Percentiles rank a stretch among this genome's conserved stretches.
phyloP scores from a whole-genome alignment of 2,113 vertebrate genomes.

The Caloenas nicobarica region DNA sequence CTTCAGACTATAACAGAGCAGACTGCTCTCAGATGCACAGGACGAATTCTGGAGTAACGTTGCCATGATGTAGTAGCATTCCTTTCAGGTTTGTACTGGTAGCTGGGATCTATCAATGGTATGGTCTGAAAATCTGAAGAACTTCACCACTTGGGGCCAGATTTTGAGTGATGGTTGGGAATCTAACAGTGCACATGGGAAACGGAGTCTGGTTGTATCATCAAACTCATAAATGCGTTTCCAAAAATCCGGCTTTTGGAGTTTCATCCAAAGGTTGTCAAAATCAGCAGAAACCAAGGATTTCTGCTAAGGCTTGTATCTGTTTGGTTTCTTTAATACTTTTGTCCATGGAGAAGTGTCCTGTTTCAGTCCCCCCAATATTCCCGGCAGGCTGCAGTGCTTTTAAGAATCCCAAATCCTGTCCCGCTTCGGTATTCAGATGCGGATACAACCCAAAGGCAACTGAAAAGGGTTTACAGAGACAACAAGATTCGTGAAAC shows the following conservation, averaged over 20 bases:
- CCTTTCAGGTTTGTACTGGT: not conserved
- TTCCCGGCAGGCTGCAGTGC: constrained; percentile 58
- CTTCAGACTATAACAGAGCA: not conserved
- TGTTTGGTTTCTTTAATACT: not conserved
- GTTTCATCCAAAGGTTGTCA: not conserved
- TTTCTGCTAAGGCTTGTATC: not conserved
- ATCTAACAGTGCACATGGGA: not conserved
- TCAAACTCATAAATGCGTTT: not conserved
- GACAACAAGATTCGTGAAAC: constrained; percentile 31
- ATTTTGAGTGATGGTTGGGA: not conserved
- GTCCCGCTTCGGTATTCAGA: not conserved
- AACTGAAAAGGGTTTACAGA: constrained; percentile 59
- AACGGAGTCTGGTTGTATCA: not conserved
- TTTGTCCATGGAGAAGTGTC: not conserved
- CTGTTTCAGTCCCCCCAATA: not conserved
- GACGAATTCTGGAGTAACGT: not conserved
- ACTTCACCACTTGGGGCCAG: not conserved
- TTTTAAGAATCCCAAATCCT: constrained; percentile 28
- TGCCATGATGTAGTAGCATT: not conserved
- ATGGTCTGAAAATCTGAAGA: constrained; percentile 1
- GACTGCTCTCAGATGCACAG: not conserved
- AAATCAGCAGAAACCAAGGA: not conserved
- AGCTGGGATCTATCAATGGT: not conserved
- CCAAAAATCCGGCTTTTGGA: not conserved
- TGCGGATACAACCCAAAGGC: constrained; percentile 58